A percentile compares a stretch with the other conserved stretches of the same genome.
These are phyloP conservation scores for Rhynchopsitta pachyrhyncha DNA, from an alignment of 2,113 vertebrate species.

Conservation along the genomic window DNA sequence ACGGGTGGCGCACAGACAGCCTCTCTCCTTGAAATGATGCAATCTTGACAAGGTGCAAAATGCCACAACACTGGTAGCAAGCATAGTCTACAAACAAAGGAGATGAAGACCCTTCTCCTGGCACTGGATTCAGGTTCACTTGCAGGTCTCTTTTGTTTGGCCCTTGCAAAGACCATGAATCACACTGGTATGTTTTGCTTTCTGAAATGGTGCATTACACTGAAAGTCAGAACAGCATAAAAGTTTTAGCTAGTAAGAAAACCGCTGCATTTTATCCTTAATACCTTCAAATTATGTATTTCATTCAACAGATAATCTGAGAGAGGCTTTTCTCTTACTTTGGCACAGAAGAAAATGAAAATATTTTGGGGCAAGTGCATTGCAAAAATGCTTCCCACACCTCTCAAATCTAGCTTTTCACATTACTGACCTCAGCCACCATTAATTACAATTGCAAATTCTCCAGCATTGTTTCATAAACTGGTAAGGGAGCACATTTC, in stretches of 20 bases:
- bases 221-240: background rate
- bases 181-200: background rate
- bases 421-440: background rate
- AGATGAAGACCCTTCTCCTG: background rate
- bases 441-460: constrained; percentile 22
- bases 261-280: background rate
- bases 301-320: background rate
- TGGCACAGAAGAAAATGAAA: background rate
- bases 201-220: background rate
- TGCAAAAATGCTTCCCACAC: background rate
- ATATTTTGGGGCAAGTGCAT: background rate
- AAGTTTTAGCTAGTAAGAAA: background rate
- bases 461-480: background rate
- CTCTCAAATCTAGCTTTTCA: background rate
- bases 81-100: background rate
- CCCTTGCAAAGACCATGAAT: background rate
- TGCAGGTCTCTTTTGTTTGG: fast-evolving
- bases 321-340: background rate
- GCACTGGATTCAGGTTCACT: background rate
- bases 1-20: background rate
- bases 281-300: background rate
- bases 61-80: background rate
- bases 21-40: background rate
- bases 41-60: background rate
- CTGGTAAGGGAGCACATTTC: background rate